Evolutionary conservation across 2,113 vertebrate genomes (phyloP).

Genomic region (Lepus americanus): DNA sequence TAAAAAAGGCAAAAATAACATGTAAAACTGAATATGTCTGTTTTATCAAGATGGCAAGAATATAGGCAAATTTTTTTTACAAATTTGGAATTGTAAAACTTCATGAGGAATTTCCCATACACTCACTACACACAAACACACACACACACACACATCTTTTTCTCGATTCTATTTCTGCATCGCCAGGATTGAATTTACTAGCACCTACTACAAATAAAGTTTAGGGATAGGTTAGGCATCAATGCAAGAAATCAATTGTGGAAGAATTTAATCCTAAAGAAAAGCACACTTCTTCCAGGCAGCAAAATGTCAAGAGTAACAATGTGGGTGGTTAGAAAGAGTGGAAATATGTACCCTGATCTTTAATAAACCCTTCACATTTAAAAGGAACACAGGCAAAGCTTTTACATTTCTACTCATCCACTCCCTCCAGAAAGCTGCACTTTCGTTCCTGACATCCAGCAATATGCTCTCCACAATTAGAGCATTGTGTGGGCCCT

Average conservation of each 20-base stretch:
- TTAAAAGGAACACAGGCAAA: neutral
- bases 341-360: neutral
- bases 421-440: neutral
- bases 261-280: conserved; percentile 27
- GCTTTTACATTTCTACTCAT: neutral
- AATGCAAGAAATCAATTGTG: neutral
- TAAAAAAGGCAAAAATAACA: neutral
- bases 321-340: neutral
- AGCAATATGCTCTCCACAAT: neutral
- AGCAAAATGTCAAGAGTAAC: neutral
- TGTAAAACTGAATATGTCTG: neutral
- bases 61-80: neutral
- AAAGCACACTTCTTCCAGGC: neutral
- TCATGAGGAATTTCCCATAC: neutral
- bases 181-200: neutral
- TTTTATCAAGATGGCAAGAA: neutral
- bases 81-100: neutral
- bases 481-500: neutral
- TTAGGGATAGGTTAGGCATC: neutral
- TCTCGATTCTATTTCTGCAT: conserved; percentile 28
- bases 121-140: neutral
- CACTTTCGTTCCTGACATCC: neutral
- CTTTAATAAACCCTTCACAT: conserved; percentile 15
- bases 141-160: neutral
- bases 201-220: neutral